Evolutionary conservation across 1,140 invertebrate genomes (phyloP).

Genomic region (Bathynomus jamesi): DNA sequence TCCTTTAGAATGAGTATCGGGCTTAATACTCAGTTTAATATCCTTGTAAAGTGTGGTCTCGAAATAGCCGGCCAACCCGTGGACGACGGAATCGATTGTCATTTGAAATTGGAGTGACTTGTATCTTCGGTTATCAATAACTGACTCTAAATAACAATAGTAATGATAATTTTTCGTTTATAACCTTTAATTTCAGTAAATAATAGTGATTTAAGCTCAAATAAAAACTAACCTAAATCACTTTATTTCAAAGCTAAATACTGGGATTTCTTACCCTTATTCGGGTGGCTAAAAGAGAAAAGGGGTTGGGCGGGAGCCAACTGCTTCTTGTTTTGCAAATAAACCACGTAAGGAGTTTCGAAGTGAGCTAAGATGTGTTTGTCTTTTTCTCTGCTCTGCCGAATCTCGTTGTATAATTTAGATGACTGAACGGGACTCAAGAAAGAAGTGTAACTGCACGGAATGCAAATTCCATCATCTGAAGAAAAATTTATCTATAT

Average conservation of each 20-base stretch:
- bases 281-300: slow-evolving; percentile 86
- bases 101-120: slow-evolving; percentile 60
- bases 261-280: slow-evolving; percentile 47
- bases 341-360: slow-evolving; percentile 87
- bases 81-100: slow-evolving; percentile 65
- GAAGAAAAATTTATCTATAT: too few relatives aligned
- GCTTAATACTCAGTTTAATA: slow-evolving; percentile 79
- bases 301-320: slow-evolving; percentile 68
- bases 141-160: too few relatives aligned
- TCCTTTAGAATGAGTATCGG: slow-evolving; percentile 71
- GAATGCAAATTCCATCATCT: slow-evolving; percentile 87
- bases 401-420: slow-evolving; percentile 65
- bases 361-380: slow-evolving; percentile 56
- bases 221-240: too few relatives aligned
- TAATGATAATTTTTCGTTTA: too few relatives aligned
- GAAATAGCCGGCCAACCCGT: slow-evolving; percentile 94
- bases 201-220: too few relatives aligned
- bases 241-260: too few relatives aligned
- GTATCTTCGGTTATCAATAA: slow-evolving; percentile 56
- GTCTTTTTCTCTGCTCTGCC: slow-evolving; percentile 51
- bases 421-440: slow-evolving; percentile 74
- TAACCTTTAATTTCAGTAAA: too few relatives aligned
- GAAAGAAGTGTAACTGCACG: slow-evolving; percentile 80
- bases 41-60: slow-evolving; percentile 76
- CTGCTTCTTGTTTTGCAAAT: slow-evolving; percentile 80